Evolutionary conservation across 2,888 invertebrate species (phyloP).

Genomic region (Empis livida): DNA sequence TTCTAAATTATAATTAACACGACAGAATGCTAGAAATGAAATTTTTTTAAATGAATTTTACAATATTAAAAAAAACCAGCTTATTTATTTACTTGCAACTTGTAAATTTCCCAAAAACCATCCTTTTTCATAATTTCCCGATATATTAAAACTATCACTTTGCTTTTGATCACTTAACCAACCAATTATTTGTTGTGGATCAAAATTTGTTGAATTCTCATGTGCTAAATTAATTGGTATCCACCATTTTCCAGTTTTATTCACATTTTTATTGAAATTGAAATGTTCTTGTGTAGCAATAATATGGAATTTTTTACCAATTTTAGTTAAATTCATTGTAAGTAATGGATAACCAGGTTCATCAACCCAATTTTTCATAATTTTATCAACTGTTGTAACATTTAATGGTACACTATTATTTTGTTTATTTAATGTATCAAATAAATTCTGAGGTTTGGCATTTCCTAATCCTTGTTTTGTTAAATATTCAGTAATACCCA

Average conservation of each 20-base stretch:
- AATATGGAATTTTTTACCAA: neutral
- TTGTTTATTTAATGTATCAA: neutral
- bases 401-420: neutral
- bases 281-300: neutral
- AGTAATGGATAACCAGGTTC: neutral
- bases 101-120: constrained; percentile 5
- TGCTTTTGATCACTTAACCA: constrained; percentile 2
- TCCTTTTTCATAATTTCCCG: neutral
- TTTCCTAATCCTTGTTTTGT: neutral
- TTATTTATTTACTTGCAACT: neutral
- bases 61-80: neutral
- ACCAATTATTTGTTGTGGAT: neutral
- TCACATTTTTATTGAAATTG: neutral
- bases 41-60: neutral
- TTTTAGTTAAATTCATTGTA: neutral
- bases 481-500: constrained; percentile 4
- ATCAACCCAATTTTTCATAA: constrained; percentile 1
- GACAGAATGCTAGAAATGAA: neutral
- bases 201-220: constrained; percentile 1
- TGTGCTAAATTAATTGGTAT: constrained; percentile 4
- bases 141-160: neutral
- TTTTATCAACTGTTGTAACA: neutral
- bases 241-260: constrained; percentile 5
- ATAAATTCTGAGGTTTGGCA: constrained; percentile 1
- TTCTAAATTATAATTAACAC: constrained; percentile 6